Percentiles rank a stretch among this genome's conserved stretches.
Evolutionary conservation across 2,113 vertebrate species (phyloP).

Genomic region (Litocranius walleri): DNA sequence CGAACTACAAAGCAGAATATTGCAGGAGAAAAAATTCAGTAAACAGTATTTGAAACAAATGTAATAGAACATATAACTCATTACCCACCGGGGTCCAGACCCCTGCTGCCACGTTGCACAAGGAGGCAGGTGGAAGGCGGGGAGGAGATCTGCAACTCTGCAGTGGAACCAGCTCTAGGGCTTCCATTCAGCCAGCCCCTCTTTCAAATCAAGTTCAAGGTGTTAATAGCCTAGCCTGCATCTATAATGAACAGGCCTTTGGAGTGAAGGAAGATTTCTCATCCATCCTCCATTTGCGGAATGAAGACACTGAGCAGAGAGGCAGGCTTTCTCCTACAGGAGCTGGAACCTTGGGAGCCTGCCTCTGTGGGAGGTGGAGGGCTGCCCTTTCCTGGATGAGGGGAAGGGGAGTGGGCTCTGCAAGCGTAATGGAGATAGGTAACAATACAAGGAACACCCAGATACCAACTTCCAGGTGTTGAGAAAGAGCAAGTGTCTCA

Average conservation of each 20-base stretch:
- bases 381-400: not conserved
- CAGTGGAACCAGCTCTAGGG: slow-evolving; percentile 24
- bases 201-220: slow-evolving; percentile 89
- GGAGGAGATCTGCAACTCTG: slow-evolving; percentile 66
- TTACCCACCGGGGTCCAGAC: slow-evolving; percentile 52
- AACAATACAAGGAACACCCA: not conserved
- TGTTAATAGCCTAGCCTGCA: slow-evolving; percentile 88
- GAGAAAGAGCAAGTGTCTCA: not conserved
- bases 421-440: not conserved
- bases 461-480: not conserved
- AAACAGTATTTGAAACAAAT: slow-evolving; percentile 66
- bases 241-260: slow-evolving; percentile 83
- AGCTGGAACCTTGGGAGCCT: not conserved
- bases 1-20: slow-evolving; percentile 72
- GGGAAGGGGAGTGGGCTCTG: rapidly evolving
- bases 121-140: slow-evolving; percentile 50
- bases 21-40: slow-evolving; percentile 68
- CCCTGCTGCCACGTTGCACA: not conserved
- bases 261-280: slow-evolving; percentile 71
- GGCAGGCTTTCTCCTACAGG: slow-evolving; percentile 84
- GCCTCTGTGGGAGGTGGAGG: not conserved
- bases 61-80: slow-evolving; percentile 71
- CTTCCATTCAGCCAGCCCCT: slow-evolving; percentile 77
- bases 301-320: slow-evolving; percentile 85
- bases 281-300: slow-evolving; percentile 80